phyloP scores from a whole-genome alignment of 2,888 invertebrate species.

The Mamestra brassicae region DNA sequence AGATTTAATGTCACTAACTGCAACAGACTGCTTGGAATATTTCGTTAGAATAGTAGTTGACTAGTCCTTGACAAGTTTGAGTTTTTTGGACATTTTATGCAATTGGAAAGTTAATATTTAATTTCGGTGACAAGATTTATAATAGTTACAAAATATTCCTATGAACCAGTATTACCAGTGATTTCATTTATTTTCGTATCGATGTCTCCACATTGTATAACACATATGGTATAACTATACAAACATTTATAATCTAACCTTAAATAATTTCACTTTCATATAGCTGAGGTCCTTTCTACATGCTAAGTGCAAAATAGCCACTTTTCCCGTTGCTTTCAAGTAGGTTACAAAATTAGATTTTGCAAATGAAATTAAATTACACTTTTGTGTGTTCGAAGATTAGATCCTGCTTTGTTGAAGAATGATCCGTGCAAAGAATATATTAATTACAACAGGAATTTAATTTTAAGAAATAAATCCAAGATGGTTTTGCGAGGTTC shows the following conservation, averaged over 20 bases:
- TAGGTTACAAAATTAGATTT: not conserved
- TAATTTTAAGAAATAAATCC: not conserved
- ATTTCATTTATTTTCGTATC: no score
- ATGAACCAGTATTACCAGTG: no score
- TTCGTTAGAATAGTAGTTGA: no score
- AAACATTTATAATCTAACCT: not conserved
- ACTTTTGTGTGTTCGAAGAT: not conserved
- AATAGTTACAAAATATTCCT: no score
- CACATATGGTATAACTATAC: no score
- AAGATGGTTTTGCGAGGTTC: not conserved
- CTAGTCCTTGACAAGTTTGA: no score
- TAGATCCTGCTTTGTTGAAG: conserved; percentile 10
- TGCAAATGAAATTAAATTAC: not conserved
- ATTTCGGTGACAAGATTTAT: no score
- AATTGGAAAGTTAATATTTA: no score
- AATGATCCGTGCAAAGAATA: not conserved
- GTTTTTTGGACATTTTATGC: no score
- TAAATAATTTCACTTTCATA: not conserved
- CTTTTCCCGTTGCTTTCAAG: not conserved
- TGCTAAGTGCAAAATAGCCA: not conserved
- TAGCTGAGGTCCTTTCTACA: not conserved
- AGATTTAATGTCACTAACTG: no score
- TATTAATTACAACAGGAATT: conserved; percentile 1
- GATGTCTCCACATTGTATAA: no score
- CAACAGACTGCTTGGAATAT: no score